Evolutionary conservation across 2,797 vertebrate genomes (phyloP).

Genomic region (Gambusia yucatana): DNA sequence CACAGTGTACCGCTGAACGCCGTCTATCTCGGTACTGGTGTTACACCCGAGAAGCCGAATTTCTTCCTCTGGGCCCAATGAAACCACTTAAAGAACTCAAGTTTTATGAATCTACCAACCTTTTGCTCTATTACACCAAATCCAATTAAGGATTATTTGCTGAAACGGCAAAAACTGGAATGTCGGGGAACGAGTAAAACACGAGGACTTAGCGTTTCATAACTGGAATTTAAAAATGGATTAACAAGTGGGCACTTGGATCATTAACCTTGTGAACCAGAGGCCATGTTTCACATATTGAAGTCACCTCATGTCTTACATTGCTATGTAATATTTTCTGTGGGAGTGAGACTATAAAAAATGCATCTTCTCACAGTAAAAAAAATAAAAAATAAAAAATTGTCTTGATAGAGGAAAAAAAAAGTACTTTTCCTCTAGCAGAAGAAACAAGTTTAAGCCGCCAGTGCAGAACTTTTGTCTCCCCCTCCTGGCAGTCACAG

Average conservation of each 20-base stretch:
- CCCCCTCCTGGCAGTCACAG: conserved; percentile 1
- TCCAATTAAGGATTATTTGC: conserved; percentile 36
- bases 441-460: conserved; percentile 10
- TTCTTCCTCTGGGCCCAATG: conserved; percentile 22
- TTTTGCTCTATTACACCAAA: conserved; percentile 7
- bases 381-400: neutral
- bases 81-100: conserved; percentile 49
- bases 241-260: conserved; percentile 34
- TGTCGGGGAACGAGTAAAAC: neutral
- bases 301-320: neutral
- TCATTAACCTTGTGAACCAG: conserved; percentile 25
- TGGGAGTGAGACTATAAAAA: neutral
- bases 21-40: conserved; percentile 5
- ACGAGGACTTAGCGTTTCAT: neutral
- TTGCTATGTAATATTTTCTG: neutral
- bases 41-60: conserved; percentile 17
- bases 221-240: conserved; percentile 29
- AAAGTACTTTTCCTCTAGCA: neutral
- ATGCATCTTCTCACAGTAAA: neutral
- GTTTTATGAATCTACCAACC: conserved; percentile 21
- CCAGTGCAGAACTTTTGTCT: conserved; percentile 4
- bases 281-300: conserved; percentile 13
- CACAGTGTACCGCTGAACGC: neutral
- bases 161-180: conserved; percentile 14
- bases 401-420: neutral